Evolutionary conservation across 2,888 invertebrate genomes (phyloP).

Genomic region (Phymatocera aterrima): DNA sequence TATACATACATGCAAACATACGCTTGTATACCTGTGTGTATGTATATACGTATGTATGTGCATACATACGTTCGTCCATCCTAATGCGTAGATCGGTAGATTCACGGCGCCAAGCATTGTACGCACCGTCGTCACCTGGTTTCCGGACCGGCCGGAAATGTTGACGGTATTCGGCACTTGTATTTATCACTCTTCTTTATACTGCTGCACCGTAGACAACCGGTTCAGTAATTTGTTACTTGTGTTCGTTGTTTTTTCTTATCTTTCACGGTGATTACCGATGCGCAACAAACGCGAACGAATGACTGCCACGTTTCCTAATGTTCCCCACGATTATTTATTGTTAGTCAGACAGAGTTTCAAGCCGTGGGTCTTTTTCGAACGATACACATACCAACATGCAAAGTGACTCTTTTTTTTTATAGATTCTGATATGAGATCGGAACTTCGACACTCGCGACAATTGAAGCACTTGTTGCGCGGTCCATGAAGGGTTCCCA

Average conservation of each 20-base stretch:
- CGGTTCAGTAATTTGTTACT: not conserved
- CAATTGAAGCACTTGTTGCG: conserved; percentile 15
- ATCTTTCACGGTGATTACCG: not conserved
- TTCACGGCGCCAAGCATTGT: not conserved
- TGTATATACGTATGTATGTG: too few relatives aligned
- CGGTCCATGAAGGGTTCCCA: conserved; percentile 2
- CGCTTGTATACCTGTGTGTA: too few relatives aligned
- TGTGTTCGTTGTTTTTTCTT: not conserved
- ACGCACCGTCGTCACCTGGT: not conserved
- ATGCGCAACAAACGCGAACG: not conserved
- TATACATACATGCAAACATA: too few relatives aligned
- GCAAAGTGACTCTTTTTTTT: conserved; percentile 43
- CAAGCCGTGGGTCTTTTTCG: not conserved
- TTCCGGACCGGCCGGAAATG: not conserved
- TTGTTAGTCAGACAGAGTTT: not conserved
- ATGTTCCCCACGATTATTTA: not conserved
- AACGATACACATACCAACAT: conserved; percentile 13
- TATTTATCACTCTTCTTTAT: not conserved
- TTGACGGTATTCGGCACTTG: not conserved
- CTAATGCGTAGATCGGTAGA: not conserved
- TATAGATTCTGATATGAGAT: conserved; percentile 57
- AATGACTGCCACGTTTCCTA: not conserved
- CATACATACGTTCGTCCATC: too few relatives aligned
- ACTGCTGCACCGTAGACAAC: not conserved
- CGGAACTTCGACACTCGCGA: conserved; percentile 50